Conservation (phyloP, 1,140 invertebrate genomes). For the Penaeus indicus region DNA sequence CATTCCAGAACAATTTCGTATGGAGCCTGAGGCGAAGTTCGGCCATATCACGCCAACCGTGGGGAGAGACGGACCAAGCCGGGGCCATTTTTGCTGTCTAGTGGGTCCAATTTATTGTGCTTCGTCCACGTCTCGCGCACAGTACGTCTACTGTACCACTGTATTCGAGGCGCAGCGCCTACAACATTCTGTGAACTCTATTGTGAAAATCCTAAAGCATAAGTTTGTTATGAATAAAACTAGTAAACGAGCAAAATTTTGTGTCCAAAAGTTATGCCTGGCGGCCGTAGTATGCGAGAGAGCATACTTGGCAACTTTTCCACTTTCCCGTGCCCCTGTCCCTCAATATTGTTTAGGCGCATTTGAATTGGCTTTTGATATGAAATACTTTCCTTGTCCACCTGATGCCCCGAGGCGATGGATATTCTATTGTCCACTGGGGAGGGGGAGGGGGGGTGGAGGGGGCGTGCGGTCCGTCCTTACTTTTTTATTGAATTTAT, state of each 20-base stretch:
- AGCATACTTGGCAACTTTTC: constrained; percentile 37
- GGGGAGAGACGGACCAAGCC: constrained; percentile 28
- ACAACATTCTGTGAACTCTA: too few species aligned
- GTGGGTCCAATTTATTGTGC: constrained; percentile 47
- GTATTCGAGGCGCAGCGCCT: too few species aligned
- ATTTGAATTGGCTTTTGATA: constrained; percentile 65
- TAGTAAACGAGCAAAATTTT: too few species aligned
- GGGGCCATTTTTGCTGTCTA: constrained; percentile 41
- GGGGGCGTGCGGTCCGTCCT: constrained; percentile 34
- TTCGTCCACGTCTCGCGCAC: not conserved
- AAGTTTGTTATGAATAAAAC: too few species aligned
- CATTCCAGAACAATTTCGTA: constrained; percentile 61
- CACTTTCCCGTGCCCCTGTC: constrained; percentile 39
- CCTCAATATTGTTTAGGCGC: constrained; percentile 62
- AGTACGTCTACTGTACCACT: too few species aligned
- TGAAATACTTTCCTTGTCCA: constrained; percentile 63
- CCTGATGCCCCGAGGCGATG: constrained; percentile 58
- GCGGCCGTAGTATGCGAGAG: not conserved
- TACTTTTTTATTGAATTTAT: constrained; percentile 62
- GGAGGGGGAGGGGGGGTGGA: not conserved
- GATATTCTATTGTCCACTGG: constrained; percentile 57
- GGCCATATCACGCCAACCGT: constrained; percentile 54
- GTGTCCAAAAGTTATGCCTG: too few species aligned
- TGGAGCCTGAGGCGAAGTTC: constrained; percentile 50
- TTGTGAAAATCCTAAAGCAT: too few species aligned